Evolutionary conservation across 2,888 invertebrate species (phyloP), one percentile per base, ranked within the genome.

Genomic region (Coremacera marginata): DNA sequence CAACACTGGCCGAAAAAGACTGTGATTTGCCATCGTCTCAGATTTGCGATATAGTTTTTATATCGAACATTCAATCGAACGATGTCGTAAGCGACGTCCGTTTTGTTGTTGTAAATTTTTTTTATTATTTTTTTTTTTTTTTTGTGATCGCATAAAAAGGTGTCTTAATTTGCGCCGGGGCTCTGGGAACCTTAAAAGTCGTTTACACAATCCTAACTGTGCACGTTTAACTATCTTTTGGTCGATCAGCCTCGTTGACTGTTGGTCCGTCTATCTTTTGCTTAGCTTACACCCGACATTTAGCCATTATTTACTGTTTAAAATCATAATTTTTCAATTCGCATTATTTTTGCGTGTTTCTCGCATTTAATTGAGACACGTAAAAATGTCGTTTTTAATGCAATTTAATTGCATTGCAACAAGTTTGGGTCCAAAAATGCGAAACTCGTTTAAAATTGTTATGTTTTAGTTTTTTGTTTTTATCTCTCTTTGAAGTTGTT

Each of bases 311-410:
- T 49, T 27, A 44, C 37, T 62, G 27, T 31, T 51, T 7, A 25
- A 70, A 73, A 51, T 71, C 62, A 73, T 73, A 73, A 65, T 65
- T 65, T 49, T 65, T 51, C 63, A 71, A 22, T 60, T 71, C 52
- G 22, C 52, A 19, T 65, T 52, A 37, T 65, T 73, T 44, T 62
- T 63, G 63, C 73, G 73, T 65, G 73, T 63, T 31, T 73, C 60
- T 37, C 31, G 44, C 81, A 49, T 79, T 81, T 80, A 82, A 83
- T 82, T 83, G 81, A 80, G 80, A 79, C 83, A 80, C 81, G 80
- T 80, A 79, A 83, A 83, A 82, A 80, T 79, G 80, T 81, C 79
- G 79, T 80, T 81, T 81, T 83, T 77, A 79, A 80, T 80, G 83
- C 82, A 81, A 83, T 83, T 82, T 80, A 81, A 77, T 79, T 63